Base-by-base conservation (phyloP, 2,888 invertebrate species). In the Dolichomitus sp. region DNA sequence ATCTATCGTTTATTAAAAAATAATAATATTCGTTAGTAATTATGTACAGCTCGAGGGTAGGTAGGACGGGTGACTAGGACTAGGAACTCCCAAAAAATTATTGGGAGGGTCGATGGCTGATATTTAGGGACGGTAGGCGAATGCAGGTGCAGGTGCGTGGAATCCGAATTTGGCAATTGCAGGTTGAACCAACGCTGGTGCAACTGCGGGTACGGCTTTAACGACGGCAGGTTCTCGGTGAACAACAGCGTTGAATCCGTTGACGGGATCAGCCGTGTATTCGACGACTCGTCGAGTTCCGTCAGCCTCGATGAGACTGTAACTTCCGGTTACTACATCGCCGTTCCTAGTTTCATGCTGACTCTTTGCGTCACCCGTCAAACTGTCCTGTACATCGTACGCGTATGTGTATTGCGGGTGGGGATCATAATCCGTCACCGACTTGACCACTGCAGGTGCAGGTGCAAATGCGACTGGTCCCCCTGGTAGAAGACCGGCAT, bases 231-330 rank as follows among this genome's bases (percentile, higher is more conserved):
- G 92, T 80, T 92, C 91, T 17, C 92, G 88, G 65, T 91, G 92
- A 0, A 92, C 92, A 5, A 92, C 89, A 3, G 92, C 92, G 78
- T 92, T 92, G 80, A 92, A 92, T 63, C 92, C 92, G 75, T 93
- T 92, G 42, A 93, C 76, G 1, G 93, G 88, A 75, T 93, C 93
- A 0, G 92, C 92, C 0, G 89, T 89, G 81, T 92, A 92, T 42
- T 92, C 91, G 59, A 92, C 92, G 52, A 91, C 83, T 17, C 92
- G 87, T 11, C 92, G 88, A 5, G 92, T 92, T 14, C 92, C 92
- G 27, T 92, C 92, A 27, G 92, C 91, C 79, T 92, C 92, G 77
- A 92, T 91, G 42, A 92, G 84, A 74, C 91, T 91, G 81, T 92
- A 92, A 59, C 91, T 90, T 54, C 92, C 92, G 54, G 87, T 90